Conservation (phyloP, 2,113 vertebrate species). For the Ictalurus furcatus region DNA sequence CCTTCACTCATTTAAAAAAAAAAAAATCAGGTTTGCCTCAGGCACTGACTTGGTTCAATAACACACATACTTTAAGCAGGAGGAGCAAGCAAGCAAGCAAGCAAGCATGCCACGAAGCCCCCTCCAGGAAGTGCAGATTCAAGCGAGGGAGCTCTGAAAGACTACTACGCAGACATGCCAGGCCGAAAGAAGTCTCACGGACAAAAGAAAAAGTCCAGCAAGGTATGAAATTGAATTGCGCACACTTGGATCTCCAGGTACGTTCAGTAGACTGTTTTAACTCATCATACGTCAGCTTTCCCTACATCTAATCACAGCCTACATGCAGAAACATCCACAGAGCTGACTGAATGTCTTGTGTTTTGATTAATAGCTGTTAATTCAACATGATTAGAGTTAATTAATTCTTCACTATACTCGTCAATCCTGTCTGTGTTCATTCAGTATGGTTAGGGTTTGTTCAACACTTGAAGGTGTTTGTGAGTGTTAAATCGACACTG, state of each 20-base stretch:
- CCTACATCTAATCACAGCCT: not conserved
- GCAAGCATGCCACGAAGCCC: not conserved
- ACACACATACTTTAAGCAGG: not conserved
- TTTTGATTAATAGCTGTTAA: not conserved
- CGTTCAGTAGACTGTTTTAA: not conserved
- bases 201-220: conserved; percentile 54
- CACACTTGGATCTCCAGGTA: not conserved
- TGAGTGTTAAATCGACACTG: no score
- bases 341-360: not conserved
- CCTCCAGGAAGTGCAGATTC: not conserved
- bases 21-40: conserved; percentile 22
- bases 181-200: conserved; percentile 66
- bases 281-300: not conserved
- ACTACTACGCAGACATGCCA: conserved; percentile 63
- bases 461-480: not conserved
- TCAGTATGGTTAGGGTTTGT: not conserved
- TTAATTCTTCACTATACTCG: not conserved
- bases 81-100: conserved; percentile 26
- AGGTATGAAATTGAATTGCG: conserved; percentile 54
- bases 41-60: conserved; percentile 6
- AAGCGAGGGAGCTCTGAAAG: not conserved
- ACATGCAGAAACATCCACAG: not conserved
- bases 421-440: not conserved
- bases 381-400: not conserved
- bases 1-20: not conserved